phyloP scores from a whole-genome alignment of 2,888 invertebrate species.

The Scaptomyza cyrtandrae region DNA sequence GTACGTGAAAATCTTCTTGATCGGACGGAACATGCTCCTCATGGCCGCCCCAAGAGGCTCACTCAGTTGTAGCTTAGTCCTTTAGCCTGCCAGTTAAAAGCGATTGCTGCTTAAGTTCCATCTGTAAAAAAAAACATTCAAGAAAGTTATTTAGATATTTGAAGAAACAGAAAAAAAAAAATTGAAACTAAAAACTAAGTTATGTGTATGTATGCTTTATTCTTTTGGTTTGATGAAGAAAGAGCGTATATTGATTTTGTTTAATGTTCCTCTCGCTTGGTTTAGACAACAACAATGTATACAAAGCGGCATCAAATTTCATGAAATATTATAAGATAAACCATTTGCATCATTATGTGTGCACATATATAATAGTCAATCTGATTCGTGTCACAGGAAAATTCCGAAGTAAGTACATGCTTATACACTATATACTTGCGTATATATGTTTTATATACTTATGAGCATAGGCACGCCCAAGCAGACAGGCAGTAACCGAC shows the following conservation, averaged over 20 bases:
- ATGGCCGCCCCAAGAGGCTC: conserved; percentile 38
- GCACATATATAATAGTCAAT: background rate
- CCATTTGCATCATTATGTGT: background rate
- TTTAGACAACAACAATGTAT: background rate
- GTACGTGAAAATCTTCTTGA: conserved; percentile 83
- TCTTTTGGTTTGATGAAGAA: background rate
- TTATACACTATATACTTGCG: conserved; percentile 3
- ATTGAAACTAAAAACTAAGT: background rate
- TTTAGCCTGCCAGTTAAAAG: conserved; percentile 26
- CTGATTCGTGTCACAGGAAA: conserved; percentile 3
- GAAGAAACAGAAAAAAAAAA: no score
- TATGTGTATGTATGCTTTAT: background rate
- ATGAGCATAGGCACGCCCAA: conserved; percentile 39
- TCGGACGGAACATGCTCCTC: conserved; percentile 83
- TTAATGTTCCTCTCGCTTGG: background rate
- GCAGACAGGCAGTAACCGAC: background rate
- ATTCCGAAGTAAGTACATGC: conserved; percentile 20
- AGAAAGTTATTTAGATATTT: background rate
- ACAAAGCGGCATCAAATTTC: background rate
- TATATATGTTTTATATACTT: conserved; percentile 5
- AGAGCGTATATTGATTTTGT: conserved; percentile 1
- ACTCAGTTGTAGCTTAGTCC: conserved; percentile 26
- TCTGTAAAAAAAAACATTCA: conserved; percentile 12
- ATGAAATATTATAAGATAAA: background rate
- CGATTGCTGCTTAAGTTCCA: conserved; percentile 25